Evolutionary conservation across 2,113 vertebrate genomes (phyloP), one percentile per base, ranked within the genome.

Genomic region (Lepus americanus): DNA sequence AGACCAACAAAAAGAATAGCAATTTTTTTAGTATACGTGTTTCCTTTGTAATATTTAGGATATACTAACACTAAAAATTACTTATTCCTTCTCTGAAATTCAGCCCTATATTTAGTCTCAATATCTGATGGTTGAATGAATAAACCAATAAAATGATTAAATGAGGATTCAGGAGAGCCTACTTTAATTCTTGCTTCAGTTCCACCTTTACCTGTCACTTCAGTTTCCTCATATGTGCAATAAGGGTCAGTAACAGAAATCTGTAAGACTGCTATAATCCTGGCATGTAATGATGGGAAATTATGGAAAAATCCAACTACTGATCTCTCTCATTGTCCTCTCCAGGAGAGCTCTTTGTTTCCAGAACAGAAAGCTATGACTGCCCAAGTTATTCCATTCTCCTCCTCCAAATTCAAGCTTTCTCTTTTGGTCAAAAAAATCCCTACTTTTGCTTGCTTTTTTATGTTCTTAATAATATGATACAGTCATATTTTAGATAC

Each of bases 391-490:
- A 69, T 14, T 33, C 23, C 27, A 33, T 88, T 88, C 8, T 55
- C 12, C 12, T 82, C 55, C 11, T 88, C 81, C 77, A 83, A 70
- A 87, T 94, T 89, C 63, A 78, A 31, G 44, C 25, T 87, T 7
- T 92, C n/a, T 66, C 61, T 85, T 6, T 14, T 25, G 33, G 20
- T 31, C 5, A n/a, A 44, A 70, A 72, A 25, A 14, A 36, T 3
- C 77, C 17, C 9, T 11, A 4, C 22, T 86, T 93, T 76, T 20
- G 16, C 25, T 29, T 23, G 33, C 0, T 67, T 3, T 44, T 87
- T 13, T 66, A 27, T 11, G 74, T 9, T 13, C 23, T 95, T 83
- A 53, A 3, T 82, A 85, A 49, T 67, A 61, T 82, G 76, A 55
- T 29, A 72, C 16, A 61, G 44, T 69, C 44, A 82, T 22, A 84